Percentiles rank a stretch among this genome's conserved stretches.
phyloP scores from a whole-genome alignment of 2,888 invertebrate genomes.

The Mactromeris polynyma region DNA sequence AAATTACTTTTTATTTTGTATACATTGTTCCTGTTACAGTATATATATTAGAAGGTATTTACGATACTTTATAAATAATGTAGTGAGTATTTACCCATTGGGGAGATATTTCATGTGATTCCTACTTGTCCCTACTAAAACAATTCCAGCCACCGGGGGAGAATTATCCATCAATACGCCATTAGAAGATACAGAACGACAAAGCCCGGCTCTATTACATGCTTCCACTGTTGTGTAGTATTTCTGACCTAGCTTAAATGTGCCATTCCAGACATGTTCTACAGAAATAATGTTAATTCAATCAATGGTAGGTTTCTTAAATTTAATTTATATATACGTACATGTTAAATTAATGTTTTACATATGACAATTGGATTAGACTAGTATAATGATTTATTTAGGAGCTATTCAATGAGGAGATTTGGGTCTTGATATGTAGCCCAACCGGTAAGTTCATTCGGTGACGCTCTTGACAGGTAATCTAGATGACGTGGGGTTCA shows the following conservation, averaged over 20 bases:
- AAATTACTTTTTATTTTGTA: too few species aligned
- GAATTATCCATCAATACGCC: slow-evolving; percentile 75
- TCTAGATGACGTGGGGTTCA: too few species aligned
- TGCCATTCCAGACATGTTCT: slow-evolving; percentile 64
- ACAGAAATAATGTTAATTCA: not conserved
- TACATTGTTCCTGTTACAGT: too few species aligned
- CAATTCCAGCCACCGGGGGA: slow-evolving; percentile 71
- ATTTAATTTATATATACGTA: too few species aligned
- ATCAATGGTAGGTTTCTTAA: too few species aligned
- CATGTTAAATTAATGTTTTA: not conserved
- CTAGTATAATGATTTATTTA: not conserved
- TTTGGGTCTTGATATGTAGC: not conserved
- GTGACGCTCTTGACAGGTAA: too few species aligned
- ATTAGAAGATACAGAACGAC: slow-evolving; percentile 66
- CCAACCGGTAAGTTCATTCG: not conserved
- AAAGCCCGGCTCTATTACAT: slow-evolving; percentile 74
- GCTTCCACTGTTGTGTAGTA: slow-evolving; percentile 72
- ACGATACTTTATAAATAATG: not conserved
- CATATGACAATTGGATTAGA: not conserved
- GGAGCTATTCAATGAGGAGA: too few species aligned
- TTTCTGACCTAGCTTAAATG: slow-evolving; percentile 63
- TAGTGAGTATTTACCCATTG: slow-evolving; percentile 43
- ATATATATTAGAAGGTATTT: too few species aligned
- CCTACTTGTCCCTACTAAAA: slow-evolving; percentile 58
- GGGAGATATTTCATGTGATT: slow-evolving; percentile 58